Conservation (phyloP, 1,140 invertebrate species). For the Eriocheir sinensis region DNA sequence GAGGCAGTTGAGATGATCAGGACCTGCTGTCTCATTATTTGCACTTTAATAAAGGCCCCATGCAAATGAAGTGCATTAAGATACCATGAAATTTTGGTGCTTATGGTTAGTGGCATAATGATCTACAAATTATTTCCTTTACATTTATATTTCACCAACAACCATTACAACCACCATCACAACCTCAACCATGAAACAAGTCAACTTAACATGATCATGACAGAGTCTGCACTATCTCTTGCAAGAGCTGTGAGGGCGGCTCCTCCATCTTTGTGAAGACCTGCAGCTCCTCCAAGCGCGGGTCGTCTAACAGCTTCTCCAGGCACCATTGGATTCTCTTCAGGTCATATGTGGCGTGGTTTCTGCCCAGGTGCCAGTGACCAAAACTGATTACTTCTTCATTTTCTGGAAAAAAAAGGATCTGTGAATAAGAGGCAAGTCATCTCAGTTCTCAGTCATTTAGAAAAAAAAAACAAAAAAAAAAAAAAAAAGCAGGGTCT, state of each 20-base stretch:
- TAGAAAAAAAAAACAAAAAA: neutral
- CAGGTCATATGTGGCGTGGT: slow-evolving; percentile 59
- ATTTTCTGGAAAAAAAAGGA: slow-evolving; percentile 35
- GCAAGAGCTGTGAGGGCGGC: slow-evolving; percentile 46
- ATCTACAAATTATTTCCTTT: no score
- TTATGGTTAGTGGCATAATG: no score
- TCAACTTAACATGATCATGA: slow-evolving; percentile 60
- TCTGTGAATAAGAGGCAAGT: neutral
- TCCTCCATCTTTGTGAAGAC: slow-evolving; percentile 49
- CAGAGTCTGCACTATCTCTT: slow-evolving; percentile 33
- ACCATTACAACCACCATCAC: no score
- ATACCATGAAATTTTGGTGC: no score
- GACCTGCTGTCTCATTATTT: no score
- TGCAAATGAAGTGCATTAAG: no score
- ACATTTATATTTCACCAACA: no score
- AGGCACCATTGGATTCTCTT: slow-evolving; percentile 64
- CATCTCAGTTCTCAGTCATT: neutral
- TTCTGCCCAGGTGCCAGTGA: slow-evolving; percentile 54
- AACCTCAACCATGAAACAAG: no score
- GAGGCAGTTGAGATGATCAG: no score
- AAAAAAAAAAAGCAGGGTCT: neutral
- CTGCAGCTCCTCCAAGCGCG: slow-evolving; percentile 36
- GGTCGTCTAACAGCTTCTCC: slow-evolving; percentile 64
- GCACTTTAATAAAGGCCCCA: no score
- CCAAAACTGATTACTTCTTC: slow-evolving; percentile 53